Conservation (phyloP, 2,113 vertebrate species). For the Trogon melanurus region DNA sequence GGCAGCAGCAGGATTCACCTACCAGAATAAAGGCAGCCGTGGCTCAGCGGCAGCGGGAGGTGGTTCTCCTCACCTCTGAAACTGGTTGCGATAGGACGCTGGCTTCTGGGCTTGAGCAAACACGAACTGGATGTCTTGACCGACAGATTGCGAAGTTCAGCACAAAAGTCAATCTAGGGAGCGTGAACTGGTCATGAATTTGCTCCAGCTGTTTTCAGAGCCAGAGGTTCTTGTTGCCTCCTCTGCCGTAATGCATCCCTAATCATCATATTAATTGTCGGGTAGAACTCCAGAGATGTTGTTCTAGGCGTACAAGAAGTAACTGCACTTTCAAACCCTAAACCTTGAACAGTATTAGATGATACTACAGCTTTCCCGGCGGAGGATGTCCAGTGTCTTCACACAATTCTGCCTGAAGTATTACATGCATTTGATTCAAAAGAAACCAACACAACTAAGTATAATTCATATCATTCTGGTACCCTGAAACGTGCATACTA, state of each 20-base stretch:
- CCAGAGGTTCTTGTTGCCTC: not conserved
- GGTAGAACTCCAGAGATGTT: not conserved
- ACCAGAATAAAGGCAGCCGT: not conserved
- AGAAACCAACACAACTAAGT: not conserved
- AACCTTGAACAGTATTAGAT: not conserved
- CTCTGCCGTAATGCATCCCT: not conserved
- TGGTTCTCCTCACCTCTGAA: not conserved
- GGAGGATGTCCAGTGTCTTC: not conserved
- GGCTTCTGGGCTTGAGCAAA: not conserved
- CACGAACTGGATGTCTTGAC: fast-evolving
- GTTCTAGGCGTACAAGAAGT: not conserved
- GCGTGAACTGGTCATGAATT: not conserved
- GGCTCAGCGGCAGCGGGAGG: not conserved
- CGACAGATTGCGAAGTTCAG: fast-evolving
- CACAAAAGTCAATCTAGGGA: not conserved
- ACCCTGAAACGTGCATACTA: not conserved
- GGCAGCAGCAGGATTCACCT: not conserved
- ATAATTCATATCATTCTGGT: not conserved
- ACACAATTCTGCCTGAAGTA: not conserved
- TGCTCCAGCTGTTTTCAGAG: not conserved
- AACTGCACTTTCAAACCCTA: not conserved
- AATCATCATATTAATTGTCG: not conserved
- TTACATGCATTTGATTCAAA: not conserved
- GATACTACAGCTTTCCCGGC: not conserved
- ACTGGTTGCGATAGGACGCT: fast-evolving